Evolutionary conservation across 2,797 vertebrate species (phyloP).

Genomic region (Phaenicophaeus curvirostris): DNA sequence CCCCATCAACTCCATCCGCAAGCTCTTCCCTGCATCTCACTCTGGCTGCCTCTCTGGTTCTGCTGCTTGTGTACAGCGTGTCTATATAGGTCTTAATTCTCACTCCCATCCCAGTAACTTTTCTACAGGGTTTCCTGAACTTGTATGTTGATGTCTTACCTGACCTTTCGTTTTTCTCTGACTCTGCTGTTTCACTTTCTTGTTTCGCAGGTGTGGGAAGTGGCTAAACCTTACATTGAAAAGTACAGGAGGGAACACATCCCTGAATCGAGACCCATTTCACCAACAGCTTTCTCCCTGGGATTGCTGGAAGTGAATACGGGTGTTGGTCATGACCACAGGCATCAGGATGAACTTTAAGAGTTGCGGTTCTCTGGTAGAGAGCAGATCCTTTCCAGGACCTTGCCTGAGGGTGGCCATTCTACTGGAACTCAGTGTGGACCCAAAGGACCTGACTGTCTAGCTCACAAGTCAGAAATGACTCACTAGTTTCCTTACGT

Average conservation of each 20-base stretch:
- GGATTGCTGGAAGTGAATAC: constrained; percentile 61
- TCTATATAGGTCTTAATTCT: background rate
- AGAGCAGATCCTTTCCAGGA: background rate
- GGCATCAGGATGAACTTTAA: constrained; percentile 54
- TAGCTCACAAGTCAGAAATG: background rate
- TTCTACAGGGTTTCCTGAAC: background rate
- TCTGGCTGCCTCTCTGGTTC: background rate
- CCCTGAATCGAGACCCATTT: constrained; percentile 90
- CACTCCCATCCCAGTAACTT: background rate
- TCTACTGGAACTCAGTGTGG: background rate
- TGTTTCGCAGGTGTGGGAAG: constrained; percentile 88
- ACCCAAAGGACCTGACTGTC: background rate
- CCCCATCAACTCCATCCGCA: background rate
- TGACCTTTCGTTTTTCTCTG: background rate
- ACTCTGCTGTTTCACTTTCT: background rate
- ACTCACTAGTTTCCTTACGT: background rate
- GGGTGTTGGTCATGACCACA: background rate
- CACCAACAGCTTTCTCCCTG: constrained; percentile 94
- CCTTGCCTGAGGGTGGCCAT: background rate
- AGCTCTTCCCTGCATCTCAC: background rate
- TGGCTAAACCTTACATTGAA: constrained; percentile 93
- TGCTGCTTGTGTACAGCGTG: background rate
- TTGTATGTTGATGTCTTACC: accelerated
- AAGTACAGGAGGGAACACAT: constrained; percentile 92
- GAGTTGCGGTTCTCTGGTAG: background rate